phyloP scores from a whole-genome alignment of 1,140 invertebrate genomes.

The Macrobrachium rosenbergii region DNA sequence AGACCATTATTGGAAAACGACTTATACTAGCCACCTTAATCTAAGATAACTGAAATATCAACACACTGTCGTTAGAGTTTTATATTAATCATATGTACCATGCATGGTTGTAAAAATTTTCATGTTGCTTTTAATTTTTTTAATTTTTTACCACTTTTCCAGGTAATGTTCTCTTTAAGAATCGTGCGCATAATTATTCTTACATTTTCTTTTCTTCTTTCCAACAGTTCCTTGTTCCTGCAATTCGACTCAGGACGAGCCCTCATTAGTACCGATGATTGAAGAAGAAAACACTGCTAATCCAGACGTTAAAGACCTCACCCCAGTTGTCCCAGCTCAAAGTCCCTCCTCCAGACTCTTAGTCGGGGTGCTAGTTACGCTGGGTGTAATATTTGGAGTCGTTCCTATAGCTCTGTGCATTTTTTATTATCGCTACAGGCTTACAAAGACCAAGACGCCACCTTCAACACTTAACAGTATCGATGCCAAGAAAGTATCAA shows the following conservation, averaged over 20 bases:
- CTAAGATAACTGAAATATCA: too few species aligned
- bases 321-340: constrained; percentile 18
- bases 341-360: constrained; percentile 40
- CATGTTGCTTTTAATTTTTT: neutral
- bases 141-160: neutral
- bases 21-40: too few species aligned
- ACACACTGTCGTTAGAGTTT: too few species aligned
- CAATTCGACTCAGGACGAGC: constrained; percentile 46
- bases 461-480: constrained; percentile 24
- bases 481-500: constrained; percentile 55
- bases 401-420: constrained; percentile 48
- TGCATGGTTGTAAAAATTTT: too few species aligned
- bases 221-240: constrained; percentile 48
- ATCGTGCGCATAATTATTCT: neutral
- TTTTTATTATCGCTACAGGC: constrained; percentile 48
- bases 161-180: neutral
- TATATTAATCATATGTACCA: too few species aligned
- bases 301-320: constrained; percentile 62
- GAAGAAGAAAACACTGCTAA: too few species aligned
- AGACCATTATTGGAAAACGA: too few species aligned
- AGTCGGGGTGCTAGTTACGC: constrained; percentile 40
- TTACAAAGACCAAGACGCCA: constrained; percentile 25
- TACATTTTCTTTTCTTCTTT: neutral
- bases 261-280: neutral
- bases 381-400: constrained; percentile 52